A percentile compares a stretch with the other conserved stretches of the same genome.
Evolutionary conservation across 1,140 invertebrate genomes (phyloP).

Genomic region (Brachionus asplanchnoidis): DNA sequence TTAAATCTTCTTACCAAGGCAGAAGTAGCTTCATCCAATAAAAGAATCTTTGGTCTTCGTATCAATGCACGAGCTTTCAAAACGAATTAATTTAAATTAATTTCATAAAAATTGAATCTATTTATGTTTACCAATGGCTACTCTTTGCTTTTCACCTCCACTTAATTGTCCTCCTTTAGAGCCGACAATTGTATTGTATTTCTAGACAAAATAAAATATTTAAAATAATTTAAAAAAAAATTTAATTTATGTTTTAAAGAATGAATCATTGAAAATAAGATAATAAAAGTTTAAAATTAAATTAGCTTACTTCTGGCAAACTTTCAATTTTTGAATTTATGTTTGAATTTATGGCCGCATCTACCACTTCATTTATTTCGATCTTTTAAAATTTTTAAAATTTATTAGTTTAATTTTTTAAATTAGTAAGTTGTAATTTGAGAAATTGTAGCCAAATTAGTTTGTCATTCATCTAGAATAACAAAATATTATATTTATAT

Average conservation of each 20-base stretch:
- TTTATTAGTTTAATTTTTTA: neutral
- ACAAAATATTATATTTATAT: no score
- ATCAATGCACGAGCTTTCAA: conserved; percentile 52
- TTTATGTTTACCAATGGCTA: conserved; percentile 41
- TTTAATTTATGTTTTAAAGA: no score
- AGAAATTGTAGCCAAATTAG: no score
- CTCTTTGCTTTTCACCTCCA: conserved; percentile 56
- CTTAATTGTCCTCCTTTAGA: conserved; percentile 53
- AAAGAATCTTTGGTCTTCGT: conserved; percentile 68
- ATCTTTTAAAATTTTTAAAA: conserved; percentile 45
- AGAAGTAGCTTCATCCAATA: conserved; percentile 83
- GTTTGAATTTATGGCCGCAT: conserved; percentile 76
- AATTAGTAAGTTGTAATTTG: neutral
- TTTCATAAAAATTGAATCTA: neutral
- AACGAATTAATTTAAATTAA: neutral
- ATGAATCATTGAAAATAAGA: no score
- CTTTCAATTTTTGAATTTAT: conserved; percentile 75
- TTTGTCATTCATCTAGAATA: no score
- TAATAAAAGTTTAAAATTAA: no score
- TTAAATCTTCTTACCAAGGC: conserved; percentile 62
- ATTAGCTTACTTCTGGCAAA: conserved; percentile 45
- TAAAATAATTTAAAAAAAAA: no score
- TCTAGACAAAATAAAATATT: neutral
- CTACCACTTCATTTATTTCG: conserved; percentile 68
- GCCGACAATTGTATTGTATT: conserved; percentile 53